phyloP scores from a whole-genome alignment of 2,888 invertebrate species.

The Biston betularia region DNA sequence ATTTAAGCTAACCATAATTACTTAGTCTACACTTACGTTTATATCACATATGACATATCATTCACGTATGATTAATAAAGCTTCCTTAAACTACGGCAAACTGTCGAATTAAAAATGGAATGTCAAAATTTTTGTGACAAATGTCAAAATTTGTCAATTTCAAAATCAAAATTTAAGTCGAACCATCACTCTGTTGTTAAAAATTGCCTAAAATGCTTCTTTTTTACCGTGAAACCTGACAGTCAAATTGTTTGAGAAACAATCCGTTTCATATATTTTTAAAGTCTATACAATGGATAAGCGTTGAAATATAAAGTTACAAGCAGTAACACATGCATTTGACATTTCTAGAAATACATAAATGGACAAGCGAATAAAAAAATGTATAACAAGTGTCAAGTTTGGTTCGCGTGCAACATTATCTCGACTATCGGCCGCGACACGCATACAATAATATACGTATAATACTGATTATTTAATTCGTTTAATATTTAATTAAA shows the following conservation, averaged over 20 bases:
- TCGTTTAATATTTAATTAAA: slow-evolving; percentile 86
- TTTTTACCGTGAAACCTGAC: slow-evolving; percentile 15
- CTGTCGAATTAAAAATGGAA: slow-evolving; percentile 62
- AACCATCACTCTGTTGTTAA: slow-evolving; percentile 15
- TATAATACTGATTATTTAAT: slow-evolving; percentile 86
- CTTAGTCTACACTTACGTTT: slow-evolving; percentile 74
- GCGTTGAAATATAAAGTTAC: slow-evolving; percentile 47
- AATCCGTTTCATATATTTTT: slow-evolving; percentile 48
- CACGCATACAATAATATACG: slow-evolving; percentile 82
- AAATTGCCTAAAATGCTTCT: slow-evolving; percentile 2
- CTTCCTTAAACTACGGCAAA: slow-evolving; percentile 65
- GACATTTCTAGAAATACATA: slow-evolving; percentile 51
- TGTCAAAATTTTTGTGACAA: slow-evolving; percentile 53
- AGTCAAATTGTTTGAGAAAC: slow-evolving; percentile 63
- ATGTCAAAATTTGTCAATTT: slow-evolving; percentile 43
- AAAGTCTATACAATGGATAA: slow-evolving; percentile 24
- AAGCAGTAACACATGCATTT: slow-evolving; percentile 60
- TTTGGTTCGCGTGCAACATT: slow-evolving; percentile 68
- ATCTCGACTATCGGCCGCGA: slow-evolving; percentile 74
- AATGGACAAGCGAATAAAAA: slow-evolving; percentile 53
- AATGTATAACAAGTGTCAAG: slow-evolving; percentile 64
- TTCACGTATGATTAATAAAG: slow-evolving; percentile 74
- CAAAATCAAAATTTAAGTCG: slow-evolving; percentile 39
- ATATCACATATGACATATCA: slow-evolving; percentile 84
- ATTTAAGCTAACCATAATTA: slow-evolving; percentile 59